Base-by-base conservation (phyloP, 2,888 invertebrate genomes). In the Leptinotarsa juncta region DNA sequence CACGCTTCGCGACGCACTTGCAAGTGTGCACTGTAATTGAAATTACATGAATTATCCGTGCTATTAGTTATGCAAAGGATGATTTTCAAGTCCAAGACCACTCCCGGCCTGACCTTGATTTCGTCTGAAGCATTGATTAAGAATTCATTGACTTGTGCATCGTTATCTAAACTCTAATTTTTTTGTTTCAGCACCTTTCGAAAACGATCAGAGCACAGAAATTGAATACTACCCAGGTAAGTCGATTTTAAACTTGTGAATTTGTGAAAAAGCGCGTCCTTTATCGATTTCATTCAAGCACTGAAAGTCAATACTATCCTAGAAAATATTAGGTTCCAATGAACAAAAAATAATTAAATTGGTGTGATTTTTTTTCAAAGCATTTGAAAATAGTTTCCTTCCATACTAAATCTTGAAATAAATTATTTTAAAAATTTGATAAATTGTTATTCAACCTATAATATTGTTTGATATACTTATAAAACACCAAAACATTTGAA, bases 141-240 rank as follows among this genome's bases (percentile, higher is more conserved):
- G 50, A 49, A 67, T 50, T 67, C 67, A 67, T 67, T 51, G 60
- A 60, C 60, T 20, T 2, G 26, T 14, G 23, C 20, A 14, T 49
- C 10, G 23, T 26, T 5, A 51, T 20, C 5, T 49, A 3, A n/a
- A 55, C 57, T 71, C 42, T 76, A 66, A 82, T 7, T 82, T 82
- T 86, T 87, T 86, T 81, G 83, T 93, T 93, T 82, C 91, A 94
- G 93, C 94, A 87, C 93, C 93, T 83, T 86, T 91, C 78, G 90
- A 90, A 85, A 91, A 78, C 51, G 83, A 83, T 77, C 79, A 82
- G 83, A 90, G 90, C 81, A 90, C 92, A 78, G 90, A 92, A 83
- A 88, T 93, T 86, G 92, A 92, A 87, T 89, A 91, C 85, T 92
- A 92, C 86, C 91, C 92, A 86, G 90, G 90, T 90, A 87, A 90